Base-by-base conservation (phyloP, 2,797 vertebrate genomes). In the Bovichtus variegatus region DNA sequence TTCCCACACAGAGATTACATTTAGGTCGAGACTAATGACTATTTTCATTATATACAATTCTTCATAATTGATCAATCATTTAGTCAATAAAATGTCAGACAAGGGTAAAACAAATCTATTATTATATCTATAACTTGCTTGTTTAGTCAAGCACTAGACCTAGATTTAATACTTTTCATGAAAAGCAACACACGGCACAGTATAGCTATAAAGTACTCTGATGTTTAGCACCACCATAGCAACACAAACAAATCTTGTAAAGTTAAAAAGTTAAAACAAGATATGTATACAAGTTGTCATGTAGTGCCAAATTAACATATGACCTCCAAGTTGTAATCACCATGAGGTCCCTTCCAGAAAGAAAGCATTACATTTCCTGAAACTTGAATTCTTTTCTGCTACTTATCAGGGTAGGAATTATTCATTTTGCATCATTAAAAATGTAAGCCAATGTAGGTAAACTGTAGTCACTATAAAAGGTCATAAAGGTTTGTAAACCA, bases 401-500 rank as follows among this genome's bases (percentile, higher is more conserved):
- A 13, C 18, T 36, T 38, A 15, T 21, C 18, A 38, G 3, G 4
- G 31, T 9, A 18, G 41, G 31, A 40, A 40, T 57, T 1, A 9
- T 65, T 41, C 0, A 21, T 34, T 51, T 49, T 23, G 19, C 38
- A 38, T 40, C 19, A 51, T 25, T n/a, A 54, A 12, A 47, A 9
- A 57, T 34, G 4, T 34, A 23, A 23, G 43, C 4, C 23, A 43
- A 8, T 40, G 12, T 3, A 11, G 19, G 21, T 59, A 15, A 29
- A 47, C 13, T 19, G 21, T 5, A 10, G 7, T 29, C 46, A 29
- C 2, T 13, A 6, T 31, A 10, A 41, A 34, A 40, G 40, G 12
- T 64, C 44, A n/a, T 68, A 21, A 67, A 67, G 11, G 23, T 58
- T 31, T 21, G 29, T 9, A 58, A 71, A 47, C 10, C 29, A 34